Evolutionary conservation across 2,888 invertebrate species (phyloP), one percentile per base, ranked within the genome.

Genomic region (Laspeyria flexula): DNA sequence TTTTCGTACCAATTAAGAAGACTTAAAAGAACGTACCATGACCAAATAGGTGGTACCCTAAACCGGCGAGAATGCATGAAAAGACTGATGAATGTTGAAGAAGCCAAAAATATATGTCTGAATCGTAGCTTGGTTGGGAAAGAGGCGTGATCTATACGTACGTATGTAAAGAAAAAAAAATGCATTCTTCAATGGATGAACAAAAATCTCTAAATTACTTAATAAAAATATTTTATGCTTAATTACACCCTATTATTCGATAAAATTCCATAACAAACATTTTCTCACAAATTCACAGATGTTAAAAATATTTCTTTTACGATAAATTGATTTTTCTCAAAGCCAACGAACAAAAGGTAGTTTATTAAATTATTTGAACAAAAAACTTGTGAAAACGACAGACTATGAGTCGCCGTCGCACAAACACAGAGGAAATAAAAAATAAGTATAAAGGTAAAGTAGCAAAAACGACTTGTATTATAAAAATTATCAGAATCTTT

Each of bases 401-500:
- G 91, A 90, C 91, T 72, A 69, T 57, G 60, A 81, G 90, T 82
- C 91, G 88, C 90, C 90, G 66, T 64, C 68, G 58, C 64, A 72
- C 73, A 79, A 83, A 79, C 68, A 74, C 12, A 59, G 55, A 42
- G 35, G 63, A 57, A 43, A 49, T 77, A 84, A 81, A 71, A 67
- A 70, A 48, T 34, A 6, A 18, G 33, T 31, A 60, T 38, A 63
- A 68, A 55, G 71, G 70, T 71, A 73, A 68, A 73, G 69, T 69
- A 75, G 77, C 80, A 83, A 80, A 86, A 83, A 81, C 73, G 48
- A 25, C 42, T 12, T 27, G 60, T 65, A 62, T 66, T 70, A 62
- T 52, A 58, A 68, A 70, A 70, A 75, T 73, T 65, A 66, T 69
- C 60, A 69, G 68, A 75, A 72, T 65, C 67, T 62, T 58, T 41